phyloP scores from a whole-genome alignment of 2,797 vertebrate genomes.

The Ceryle rudis region DNA sequence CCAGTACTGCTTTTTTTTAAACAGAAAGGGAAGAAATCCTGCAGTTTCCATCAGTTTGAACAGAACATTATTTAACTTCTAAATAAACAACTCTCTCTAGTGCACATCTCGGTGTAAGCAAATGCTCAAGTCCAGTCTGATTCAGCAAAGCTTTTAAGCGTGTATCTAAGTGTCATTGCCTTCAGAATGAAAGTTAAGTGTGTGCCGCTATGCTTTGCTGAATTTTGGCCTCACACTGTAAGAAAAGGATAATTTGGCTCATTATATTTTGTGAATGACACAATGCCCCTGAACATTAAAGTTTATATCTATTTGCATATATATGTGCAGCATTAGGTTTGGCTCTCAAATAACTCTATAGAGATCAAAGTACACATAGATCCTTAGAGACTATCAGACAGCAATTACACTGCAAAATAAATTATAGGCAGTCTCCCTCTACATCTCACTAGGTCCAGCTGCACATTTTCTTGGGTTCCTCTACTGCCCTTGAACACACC shows the following conservation, averaged over 20 bases:
- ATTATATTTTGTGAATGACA: constrained; percentile 69
- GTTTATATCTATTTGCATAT: constrained; percentile 67
- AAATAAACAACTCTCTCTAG: background rate
- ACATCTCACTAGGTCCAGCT: constrained; percentile 16
- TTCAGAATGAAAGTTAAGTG: constrained; percentile 45
- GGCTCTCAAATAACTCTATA: constrained; percentile 16
- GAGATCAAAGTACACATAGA: constrained; percentile 66
- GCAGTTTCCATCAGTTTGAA: background rate
- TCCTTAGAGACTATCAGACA: constrained; percentile 34
- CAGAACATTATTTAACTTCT: background rate
- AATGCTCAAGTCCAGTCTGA: constrained; percentile 3
- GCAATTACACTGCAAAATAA: constrained; percentile 61
- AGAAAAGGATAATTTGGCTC: constrained; percentile 61
- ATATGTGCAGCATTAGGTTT: constrained; percentile 44
- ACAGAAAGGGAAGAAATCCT: background rate
- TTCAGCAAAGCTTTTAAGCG: constrained; percentile 29
- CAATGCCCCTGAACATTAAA: constrained; percentile 58
- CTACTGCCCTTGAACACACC: constrained; percentile 45
- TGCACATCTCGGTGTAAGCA: background rate
- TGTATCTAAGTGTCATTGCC: constrained; percentile 29
- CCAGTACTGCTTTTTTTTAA: background rate
- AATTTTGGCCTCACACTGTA: constrained; percentile 40
- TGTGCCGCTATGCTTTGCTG: constrained; percentile 46
- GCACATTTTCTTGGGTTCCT: constrained; percentile 24
- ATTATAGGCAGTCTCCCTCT: constrained; percentile 6